A percentile compares a stretch with the other conserved stretches of the same genome.
Evolutionary conservation across 2,888 invertebrate species (phyloP).

Genomic region (Lasiommata megera): DNA sequence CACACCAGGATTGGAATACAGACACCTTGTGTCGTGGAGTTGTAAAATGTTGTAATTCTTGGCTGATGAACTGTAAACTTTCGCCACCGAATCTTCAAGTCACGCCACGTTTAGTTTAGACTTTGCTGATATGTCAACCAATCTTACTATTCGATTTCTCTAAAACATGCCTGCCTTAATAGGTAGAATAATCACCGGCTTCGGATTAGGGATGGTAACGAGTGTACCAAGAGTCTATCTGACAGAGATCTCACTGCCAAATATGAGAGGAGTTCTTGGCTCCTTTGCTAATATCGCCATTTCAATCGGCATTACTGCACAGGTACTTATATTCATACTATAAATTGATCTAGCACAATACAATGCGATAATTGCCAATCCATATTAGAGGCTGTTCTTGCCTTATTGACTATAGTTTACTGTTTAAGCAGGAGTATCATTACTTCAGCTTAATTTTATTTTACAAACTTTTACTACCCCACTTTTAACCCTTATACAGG

Average conservation of each 20-base stretch:
- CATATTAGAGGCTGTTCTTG: not conserved
- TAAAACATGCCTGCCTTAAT: not conserved
- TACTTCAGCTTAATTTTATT: no score
- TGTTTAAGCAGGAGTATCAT: no score
- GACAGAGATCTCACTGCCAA: constrained; percentile 84
- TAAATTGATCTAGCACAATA: not conserved
- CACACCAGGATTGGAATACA: no score
- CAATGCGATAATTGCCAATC: not conserved
- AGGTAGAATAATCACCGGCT: constrained; percentile 82
- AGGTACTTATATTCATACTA: constrained; percentile 41
- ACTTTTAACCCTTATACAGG: no score
- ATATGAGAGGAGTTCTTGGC: constrained; percentile 84
- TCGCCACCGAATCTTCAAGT: no score
- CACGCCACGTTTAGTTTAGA: no score
- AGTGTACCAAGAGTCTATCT: constrained; percentile 82
- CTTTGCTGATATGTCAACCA: no score
- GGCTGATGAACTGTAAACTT: no score
- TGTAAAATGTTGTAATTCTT: no score
- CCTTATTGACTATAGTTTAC: not conserved
- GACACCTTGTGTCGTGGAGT: no score
- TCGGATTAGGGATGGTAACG: constrained; percentile 84
- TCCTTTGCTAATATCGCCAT: constrained; percentile 83
- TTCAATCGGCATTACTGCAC: constrained; percentile 81
- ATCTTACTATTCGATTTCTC: not conserved
- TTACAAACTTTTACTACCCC: no score